Base-by-base conservation (phyloP, 2,888 invertebrate genomes). In the Operophtera brumata region DNA sequence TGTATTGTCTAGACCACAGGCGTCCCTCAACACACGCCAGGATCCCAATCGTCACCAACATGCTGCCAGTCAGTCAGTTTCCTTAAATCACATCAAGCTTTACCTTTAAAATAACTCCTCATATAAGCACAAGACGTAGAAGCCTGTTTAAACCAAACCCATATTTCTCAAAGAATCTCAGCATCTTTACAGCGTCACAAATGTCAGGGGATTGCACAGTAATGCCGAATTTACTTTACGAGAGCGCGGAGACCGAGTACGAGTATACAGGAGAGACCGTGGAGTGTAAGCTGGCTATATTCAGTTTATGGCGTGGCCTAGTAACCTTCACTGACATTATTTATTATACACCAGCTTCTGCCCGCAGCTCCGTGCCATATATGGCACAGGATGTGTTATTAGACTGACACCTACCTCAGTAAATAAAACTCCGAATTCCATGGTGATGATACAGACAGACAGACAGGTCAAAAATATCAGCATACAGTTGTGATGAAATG, bases 221-320 rank as follows among this genome's bases (percentile, higher is more conserved):
- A 32, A 43, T 43, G 43, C 28, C 11, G 37, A 43, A 49, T 30
- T 43, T 30, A 49, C 14, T 43, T 43, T 43, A 49, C 36, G 49
- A 49, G 42, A 28, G 30, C 11, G 1, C 1, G 10, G 8, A 30
- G 6, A 12, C 30, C 13, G 42, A 42, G 20, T 20, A 4, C 13
- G 42, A 42, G 20, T 20, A 4, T 20, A 20, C 20, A 20, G 4
- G 20, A 3, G 20, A 20, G 20, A 20, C 20, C 20, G 20, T 20
- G 20, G 20, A 20, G n/a, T 12, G 42, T 42, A 42, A 42, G 14
- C 30, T 8, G 30, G 30, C 30, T 30, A 8, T 30, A 30, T 30
- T 0, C 8, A 4, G 30, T 10, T 30, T 10, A 10, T 30, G 30
- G 30, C 30, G 6, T 8, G 30, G 30, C 10, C 30, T 10, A 4